These are phyloP conservation scores for Pituophis catenifer DNA, from an alignment of 2,113 vertebrate species.

Conservation along the genomic window DNA sequence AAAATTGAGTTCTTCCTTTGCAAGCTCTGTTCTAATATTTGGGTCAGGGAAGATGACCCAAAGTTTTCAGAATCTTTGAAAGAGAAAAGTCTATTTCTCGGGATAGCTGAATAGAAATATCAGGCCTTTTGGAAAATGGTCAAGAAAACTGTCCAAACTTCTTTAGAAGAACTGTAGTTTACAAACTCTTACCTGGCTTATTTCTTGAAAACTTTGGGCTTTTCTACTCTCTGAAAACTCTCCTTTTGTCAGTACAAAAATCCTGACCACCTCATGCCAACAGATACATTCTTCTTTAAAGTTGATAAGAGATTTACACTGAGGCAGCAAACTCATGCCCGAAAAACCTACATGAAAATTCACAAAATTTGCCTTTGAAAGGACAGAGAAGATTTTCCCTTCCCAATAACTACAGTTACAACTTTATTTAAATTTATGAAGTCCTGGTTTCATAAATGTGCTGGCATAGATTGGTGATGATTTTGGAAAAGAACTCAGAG, in stretches of 20 bases:
- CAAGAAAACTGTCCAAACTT: not conserved
- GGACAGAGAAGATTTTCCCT: not conserved
- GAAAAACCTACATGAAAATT: too few relatives aligned
- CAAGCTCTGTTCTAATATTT: not conserved
- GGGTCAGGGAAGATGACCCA: not conserved
- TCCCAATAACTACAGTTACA: not conserved
- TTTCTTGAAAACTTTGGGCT: not conserved
- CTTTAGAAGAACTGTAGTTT: not conserved
- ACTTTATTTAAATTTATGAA: not conserved
- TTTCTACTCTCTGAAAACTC: not conserved
- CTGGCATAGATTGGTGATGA: not conserved
- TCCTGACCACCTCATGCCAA: not conserved
- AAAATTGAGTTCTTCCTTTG: not conserved
- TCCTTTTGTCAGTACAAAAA: not conserved
- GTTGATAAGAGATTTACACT: not conserved
- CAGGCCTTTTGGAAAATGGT: not conserved
- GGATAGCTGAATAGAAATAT: not conserved
- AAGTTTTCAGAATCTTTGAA: conserved; percentile 5
- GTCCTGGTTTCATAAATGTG: not conserved
- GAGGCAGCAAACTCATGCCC: not conserved
- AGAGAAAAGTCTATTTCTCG: not conserved
- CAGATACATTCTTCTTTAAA: not conserved
- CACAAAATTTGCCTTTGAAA: not conserved
- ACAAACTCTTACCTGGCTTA: not conserved
- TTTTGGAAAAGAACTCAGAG: not conserved